Evolutionary conservation across 2,888 invertebrate species (phyloP).

Genomic region (Spisula subtruncata): DNA sequence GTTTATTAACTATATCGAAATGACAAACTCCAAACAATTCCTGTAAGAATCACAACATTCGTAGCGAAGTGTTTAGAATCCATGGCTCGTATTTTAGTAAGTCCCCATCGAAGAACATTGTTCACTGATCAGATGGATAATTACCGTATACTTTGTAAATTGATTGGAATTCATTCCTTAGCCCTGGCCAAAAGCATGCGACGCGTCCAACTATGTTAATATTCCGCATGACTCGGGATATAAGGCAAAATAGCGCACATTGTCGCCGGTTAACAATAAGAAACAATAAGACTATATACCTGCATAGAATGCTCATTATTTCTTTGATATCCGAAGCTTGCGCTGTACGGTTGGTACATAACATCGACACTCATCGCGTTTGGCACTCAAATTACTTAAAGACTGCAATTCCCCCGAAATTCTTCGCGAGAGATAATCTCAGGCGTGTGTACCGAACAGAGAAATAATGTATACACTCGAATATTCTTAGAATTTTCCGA

Average conservation of each 20-base stretch:
- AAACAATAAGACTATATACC: constrained; percentile 68
- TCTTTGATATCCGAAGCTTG: constrained; percentile 81
- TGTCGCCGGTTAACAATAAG: constrained; percentile 63
- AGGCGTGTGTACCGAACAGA: constrained; percentile 62
- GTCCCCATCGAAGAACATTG: constrained; percentile 28
- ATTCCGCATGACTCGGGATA: constrained; percentile 44
- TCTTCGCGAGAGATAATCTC: constrained; percentile 72
- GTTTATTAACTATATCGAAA: background rate
- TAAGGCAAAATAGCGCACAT: constrained; percentile 54
- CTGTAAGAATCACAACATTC: background rate
- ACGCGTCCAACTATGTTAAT: constrained; percentile 53
- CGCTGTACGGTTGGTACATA: constrained; percentile 81
- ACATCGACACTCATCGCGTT: constrained; percentile 78
- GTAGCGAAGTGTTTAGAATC: background rate
- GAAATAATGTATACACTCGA: constrained; percentile 72
- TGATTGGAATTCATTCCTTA: constrained; percentile 64
- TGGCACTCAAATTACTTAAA: constrained; percentile 71
- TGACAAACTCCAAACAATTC: background rate
- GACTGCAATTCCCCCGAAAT: constrained; percentile 73
- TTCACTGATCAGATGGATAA: constrained; percentile 49
- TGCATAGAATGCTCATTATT: constrained; percentile 72
- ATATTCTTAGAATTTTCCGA: constrained; percentile 62
- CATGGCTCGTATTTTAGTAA: background rate
- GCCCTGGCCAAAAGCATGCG: constrained; percentile 44
- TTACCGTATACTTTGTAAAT: constrained; percentile 60